Evolutionary conservation across 2,113 vertebrate species (phyloP).

Genomic region (Bufo gargarizans): DNA sequence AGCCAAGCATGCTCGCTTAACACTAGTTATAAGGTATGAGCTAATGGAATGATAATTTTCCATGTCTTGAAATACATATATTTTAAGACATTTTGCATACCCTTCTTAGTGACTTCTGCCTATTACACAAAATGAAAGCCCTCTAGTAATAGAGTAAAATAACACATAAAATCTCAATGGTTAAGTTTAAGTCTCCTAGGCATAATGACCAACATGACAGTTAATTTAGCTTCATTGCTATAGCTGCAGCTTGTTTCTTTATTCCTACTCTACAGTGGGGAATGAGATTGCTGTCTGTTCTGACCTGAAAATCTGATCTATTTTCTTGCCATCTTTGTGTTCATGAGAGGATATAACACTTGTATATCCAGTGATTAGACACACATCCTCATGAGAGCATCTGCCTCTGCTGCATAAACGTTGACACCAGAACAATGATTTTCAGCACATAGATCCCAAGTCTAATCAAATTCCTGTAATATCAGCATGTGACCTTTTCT

Average conservation of each 20-base stretch:
- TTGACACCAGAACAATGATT: slow-evolving; percentile 71
- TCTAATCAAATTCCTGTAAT: slow-evolving; percentile 76
- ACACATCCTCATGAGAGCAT: slow-evolving; percentile 37
- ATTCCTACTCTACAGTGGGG: slow-evolving; percentile 50
- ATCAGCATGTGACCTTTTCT: slow-evolving; percentile 75
- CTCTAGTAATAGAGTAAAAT: slow-evolving; percentile 56
- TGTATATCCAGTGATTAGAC: slow-evolving; percentile 53
- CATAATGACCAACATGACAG: slow-evolving; percentile 61
- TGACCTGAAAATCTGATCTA: slow-evolving; percentile 67
- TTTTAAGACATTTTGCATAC: neutral
- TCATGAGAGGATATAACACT: slow-evolving; percentile 61
- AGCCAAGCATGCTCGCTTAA: too few relatives aligned
- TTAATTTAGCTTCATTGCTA: slow-evolving; percentile 61
- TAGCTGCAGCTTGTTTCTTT: slow-evolving; percentile 61
- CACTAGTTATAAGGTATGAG: neutral
- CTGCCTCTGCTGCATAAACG: slow-evolving; percentile 63
- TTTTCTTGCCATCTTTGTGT: slow-evolving; percentile 64
- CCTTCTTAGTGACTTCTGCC: neutral
- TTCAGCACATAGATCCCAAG: slow-evolving; percentile 64
- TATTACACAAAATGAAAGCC: slow-evolving; percentile 26
- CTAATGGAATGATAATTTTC: neutral
- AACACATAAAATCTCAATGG: slow-evolving; percentile 55
- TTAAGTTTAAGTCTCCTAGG: slow-evolving; percentile 59
- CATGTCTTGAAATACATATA: neutral
- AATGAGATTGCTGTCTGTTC: slow-evolving; percentile 62